A percentile compares a stretch with the other conserved stretches of the same genome.
Evolutionary conservation across 2,113 vertebrate genomes (phyloP).

Genomic region (Phalacrocorax pelagicus): DNA sequence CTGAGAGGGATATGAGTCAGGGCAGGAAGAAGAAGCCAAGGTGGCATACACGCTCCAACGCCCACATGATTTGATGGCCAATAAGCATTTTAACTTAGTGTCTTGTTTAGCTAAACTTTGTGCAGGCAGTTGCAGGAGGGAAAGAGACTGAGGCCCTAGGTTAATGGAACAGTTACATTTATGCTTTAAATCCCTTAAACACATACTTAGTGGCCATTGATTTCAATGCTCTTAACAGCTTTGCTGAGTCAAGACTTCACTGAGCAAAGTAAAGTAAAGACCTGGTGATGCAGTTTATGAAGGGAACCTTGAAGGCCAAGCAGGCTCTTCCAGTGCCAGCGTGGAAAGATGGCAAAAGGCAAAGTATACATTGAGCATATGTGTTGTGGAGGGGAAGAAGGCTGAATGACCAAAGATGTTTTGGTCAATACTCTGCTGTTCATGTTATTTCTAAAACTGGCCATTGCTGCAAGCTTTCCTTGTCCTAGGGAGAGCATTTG

Average conservation of each 20-base stretch:
- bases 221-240: not conserved
- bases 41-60: not conserved
- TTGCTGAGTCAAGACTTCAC: not conserved
- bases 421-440: not conserved
- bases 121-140: not conserved
- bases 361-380: not conserved
- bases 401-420: not conserved
- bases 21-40: not conserved
- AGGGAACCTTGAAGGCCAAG: not conserved
- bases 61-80: not conserved
- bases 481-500: accelerated
- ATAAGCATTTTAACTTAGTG: not conserved
- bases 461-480: not conserved
- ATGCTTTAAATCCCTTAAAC: constrained; percentile 5
- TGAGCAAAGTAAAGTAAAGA: not conserved
- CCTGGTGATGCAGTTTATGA: not conserved
- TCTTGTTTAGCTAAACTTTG: not conserved
- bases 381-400: not conserved
- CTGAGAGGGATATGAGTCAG: not conserved
- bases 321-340: not conserved
- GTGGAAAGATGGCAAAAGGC: not conserved
- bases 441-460: accelerated
- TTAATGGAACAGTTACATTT: not conserved
- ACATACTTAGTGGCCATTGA: not conserved
- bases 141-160: not conserved